Evolutionary conservation across 2,113 vertebrate species (phyloP).

Genomic region (Cercocebus atys): DNA sequence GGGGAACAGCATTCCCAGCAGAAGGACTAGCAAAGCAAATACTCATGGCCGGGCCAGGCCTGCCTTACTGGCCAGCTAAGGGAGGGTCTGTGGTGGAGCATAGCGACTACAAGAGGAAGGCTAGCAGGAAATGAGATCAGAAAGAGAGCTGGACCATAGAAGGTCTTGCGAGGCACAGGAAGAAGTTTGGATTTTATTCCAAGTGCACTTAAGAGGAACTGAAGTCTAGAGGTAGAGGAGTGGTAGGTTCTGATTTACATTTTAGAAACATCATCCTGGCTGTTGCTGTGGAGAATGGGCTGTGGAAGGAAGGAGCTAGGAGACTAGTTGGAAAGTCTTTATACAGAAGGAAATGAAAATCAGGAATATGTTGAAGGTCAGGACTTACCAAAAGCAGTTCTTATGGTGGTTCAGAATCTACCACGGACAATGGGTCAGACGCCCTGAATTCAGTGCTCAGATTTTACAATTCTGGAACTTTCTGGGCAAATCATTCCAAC

Average conservation of each 20-base stretch:
- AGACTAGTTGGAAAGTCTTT: background rate
- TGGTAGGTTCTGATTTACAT: background rate
- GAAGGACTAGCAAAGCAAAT: background rate
- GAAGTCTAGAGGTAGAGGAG: background rate
- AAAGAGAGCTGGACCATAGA: background rate
- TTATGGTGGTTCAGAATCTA: background rate
- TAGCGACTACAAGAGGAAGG: background rate
- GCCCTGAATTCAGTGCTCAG: background rate
- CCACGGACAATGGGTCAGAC: background rate
- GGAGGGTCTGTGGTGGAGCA: background rate
- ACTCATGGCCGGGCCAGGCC: rapidly evolving
- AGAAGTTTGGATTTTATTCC: background rate
- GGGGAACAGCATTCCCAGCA: background rate
- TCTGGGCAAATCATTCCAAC: background rate
- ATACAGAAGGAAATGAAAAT: background rate
- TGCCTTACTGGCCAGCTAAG: background rate
- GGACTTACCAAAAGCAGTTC: background rate
- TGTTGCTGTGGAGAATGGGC: background rate
- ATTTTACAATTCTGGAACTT: background rate
- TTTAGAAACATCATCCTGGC: background rate
- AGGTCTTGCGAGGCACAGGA: background rate
- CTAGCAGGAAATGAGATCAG: background rate
- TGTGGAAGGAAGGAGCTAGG: background rate
- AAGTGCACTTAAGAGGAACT: background rate
- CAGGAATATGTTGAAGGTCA: background rate